phyloP scores from a whole-genome alignment of 2,113 vertebrate species.

The Corythornis cristatus region DNA sequence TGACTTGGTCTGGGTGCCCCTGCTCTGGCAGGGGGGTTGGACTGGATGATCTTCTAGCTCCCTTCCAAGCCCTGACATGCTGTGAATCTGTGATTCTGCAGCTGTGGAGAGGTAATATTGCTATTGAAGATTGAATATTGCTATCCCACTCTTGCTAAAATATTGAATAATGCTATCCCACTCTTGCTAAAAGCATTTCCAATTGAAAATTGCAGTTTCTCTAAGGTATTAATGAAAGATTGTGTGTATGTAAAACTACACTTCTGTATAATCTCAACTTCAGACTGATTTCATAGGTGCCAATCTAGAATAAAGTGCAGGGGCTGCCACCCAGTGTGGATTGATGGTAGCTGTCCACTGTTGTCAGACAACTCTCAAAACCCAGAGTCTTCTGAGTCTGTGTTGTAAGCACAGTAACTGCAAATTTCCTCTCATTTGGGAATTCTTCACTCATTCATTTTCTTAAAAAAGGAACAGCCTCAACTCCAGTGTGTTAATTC shows the following conservation, averaged over 20 bases:
- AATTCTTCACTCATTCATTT: not conserved
- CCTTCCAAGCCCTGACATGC: too few species aligned
- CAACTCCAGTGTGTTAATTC: not conserved
- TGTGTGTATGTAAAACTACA: accelerated
- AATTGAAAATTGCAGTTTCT: not conserved
- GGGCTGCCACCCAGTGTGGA: not conserved
- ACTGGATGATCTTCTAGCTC: too few species aligned
- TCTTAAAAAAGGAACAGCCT: not conserved
- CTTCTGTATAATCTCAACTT: not conserved
- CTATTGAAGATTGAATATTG: not conserved
- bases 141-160: not conserved
- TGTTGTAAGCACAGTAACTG: not conserved
- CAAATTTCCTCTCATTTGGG: not conserved
- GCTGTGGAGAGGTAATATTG: not conserved
- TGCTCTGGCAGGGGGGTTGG: too few species aligned
- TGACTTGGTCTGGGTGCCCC: too few species aligned
- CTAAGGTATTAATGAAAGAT: not conserved
- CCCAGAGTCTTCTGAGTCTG: accelerated
- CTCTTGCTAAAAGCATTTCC: not conserved
- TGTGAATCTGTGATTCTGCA: not conserved
- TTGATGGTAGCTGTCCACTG: not conserved
- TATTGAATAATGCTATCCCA: too few species aligned
- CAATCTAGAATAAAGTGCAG: accelerated
- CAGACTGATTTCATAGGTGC: not conserved
- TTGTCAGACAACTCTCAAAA: accelerated